A percentile compares a stretch with the other conserved stretches of the same genome.
Evolutionary conservation across 2,888 invertebrate species (phyloP).

Genomic region (Tillus elongatus): DNA sequence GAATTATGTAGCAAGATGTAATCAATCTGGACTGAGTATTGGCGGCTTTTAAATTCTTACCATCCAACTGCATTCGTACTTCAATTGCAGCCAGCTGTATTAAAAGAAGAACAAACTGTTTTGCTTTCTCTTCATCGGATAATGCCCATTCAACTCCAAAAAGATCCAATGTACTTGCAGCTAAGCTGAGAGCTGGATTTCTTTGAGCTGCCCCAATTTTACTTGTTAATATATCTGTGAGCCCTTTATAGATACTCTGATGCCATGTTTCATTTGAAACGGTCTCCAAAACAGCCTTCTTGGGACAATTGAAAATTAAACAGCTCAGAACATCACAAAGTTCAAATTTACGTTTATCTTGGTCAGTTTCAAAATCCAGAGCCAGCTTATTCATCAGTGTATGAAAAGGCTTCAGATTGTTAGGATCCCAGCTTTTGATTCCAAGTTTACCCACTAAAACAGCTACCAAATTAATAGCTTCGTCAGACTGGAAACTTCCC

Average conservation of each 20-base stretch:
- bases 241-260: constrained; percentile 67
- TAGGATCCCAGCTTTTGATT: constrained; percentile 63
- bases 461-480: constrained; percentile 72
- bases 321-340: constrained; percentile 71
- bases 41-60: constrained; percentile 71
- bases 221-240: constrained; percentile 75
- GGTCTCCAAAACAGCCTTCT: constrained; percentile 53
- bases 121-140: constrained; percentile 67
- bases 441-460: constrained; percentile 62
- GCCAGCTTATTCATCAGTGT: constrained; percentile 74
- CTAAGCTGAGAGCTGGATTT: constrained; percentile 78
- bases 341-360: constrained; percentile 83
- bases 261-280: constrained; percentile 73
- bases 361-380: constrained; percentile 80
- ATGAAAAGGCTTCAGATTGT: constrained; percentile 70
- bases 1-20: constrained; percentile 72
- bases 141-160: constrained; percentile 80
- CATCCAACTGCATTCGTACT: constrained; percentile 88
- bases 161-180: constrained; percentile 69
- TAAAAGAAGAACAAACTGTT: constrained; percentile 71
- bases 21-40: constrained; percentile 67
- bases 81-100: constrained; percentile 86
- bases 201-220: constrained; percentile 82
- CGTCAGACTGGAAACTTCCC: constrained; percentile 83
- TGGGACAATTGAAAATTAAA: constrained; percentile 63